A percentile compares a stretch with the other conserved stretches of the same genome.
These are phyloP conservation scores for Morbakka virulenta DNA, from an alignment of 30 jellyfish, hydroid and myxozoan genomes.

Conservation along the genomic window DNA sequence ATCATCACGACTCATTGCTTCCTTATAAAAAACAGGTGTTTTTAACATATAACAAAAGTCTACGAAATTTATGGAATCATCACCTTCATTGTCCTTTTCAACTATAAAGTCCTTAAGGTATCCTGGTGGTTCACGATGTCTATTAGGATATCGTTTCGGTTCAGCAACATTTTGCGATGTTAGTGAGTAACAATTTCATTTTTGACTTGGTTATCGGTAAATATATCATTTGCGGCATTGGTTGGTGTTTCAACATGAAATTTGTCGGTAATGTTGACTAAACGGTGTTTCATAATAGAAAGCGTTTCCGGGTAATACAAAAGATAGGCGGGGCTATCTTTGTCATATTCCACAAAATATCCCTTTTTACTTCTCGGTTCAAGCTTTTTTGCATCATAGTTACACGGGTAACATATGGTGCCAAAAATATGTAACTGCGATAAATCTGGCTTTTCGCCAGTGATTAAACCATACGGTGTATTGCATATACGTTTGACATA, in stretches of 20 bases:
- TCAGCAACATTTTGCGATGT: no score
- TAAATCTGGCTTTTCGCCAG: slow-evolving; percentile 51
- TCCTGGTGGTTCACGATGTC: slow-evolving; percentile 25
- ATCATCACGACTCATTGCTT: slow-evolving; percentile 42
- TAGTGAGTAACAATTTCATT: no score
- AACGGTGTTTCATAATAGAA: slow-evolving; percentile 15
- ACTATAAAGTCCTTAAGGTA: slow-evolving; percentile 14
- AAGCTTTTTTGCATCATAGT: slow-evolving; percentile 19
- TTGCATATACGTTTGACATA: slow-evolving; percentile 2
- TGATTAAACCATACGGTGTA: slow-evolving; percentile 37
- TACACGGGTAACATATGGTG: slow-evolving; percentile 47
- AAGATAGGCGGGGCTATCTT: slow-evolving; percentile 50
- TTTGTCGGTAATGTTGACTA: slow-evolving; percentile 22
- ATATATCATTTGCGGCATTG: not conserved
- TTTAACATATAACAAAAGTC: slow-evolving; percentile 19
- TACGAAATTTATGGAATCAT: slow-evolving; percentile 7
- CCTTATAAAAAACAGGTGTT: slow-evolving; percentile 27
- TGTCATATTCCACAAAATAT: slow-evolving; percentile 54
- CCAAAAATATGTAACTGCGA: slow-evolving; percentile 54
- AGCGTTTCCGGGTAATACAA: slow-evolving; percentile 37
- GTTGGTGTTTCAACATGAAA: not conserved
- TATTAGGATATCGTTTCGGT: slow-evolving; percentile 6
- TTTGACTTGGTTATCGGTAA: not conserved
- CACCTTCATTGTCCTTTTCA: slow-evolving; percentile 1
- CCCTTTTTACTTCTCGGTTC: no score